Base-by-base conservation (phyloP, 1,140 invertebrate species). In the Panagrolaimus sp. region DNA sequence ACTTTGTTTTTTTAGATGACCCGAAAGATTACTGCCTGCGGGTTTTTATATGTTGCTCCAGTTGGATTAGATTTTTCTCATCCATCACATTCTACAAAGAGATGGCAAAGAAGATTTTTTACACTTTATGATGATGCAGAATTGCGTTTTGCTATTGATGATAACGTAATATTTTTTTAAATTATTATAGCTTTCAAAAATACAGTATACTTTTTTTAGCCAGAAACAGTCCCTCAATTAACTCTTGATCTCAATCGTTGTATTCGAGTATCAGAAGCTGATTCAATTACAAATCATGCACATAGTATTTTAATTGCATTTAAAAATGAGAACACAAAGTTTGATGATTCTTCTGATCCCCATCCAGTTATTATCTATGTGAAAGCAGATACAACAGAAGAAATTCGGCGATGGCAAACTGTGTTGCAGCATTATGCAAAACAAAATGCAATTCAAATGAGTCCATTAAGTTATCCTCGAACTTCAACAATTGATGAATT, bases 21-120 rank as follows among this genome's bases (percentile, higher is more conserved):
- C 71, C 88, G 93, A 71, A 94, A 94, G 85, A 89, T 96, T 78
- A 92, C 90, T 52, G 94, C 94, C 86, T 96, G 92, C 85, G 93
- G 93, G 68, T 96, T 95, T 85, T 87, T 96, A 71, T 97, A 96
- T 85, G 92, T 96, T 68, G 93, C 94, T 43, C 94, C 94, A n/a
- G 79, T 83, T 21, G 91, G 91, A 78, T 93, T 93, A 89, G 93
- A 96, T 84, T 96, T 95, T 84, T 91, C 90, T 68, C 92, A 92
- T 85, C 92, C 93, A 62, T 87, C 93, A 75, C 93, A 96, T 86
- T 89, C 91, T 83, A 92, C 91, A 74, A 94, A 93, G 92, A 88
- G 93, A 88, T 97, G 94, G 94, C 94, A 96, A 85, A 87, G 93
- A 83, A 87, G 94, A 82, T 96, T 93, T 90, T 96, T 97, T 86